phyloP scores from a whole-genome alignment of 2,888 invertebrate genomes.

The Empis stercorea region DNA sequence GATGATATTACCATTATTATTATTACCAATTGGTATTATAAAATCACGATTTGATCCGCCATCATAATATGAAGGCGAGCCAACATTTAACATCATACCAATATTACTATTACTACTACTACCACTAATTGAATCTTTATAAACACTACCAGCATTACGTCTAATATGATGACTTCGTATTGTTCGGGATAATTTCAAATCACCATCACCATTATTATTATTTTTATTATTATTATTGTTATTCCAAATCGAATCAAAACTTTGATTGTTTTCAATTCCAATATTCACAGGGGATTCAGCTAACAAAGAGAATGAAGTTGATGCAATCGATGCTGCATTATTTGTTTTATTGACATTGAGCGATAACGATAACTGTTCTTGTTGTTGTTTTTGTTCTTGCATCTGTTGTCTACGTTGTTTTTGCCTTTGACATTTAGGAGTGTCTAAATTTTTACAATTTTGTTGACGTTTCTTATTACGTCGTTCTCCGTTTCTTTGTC shows the following conservation, averaged over 20 bases:
- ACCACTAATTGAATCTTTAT: constrained; percentile 1
- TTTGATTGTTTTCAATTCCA: neutral
- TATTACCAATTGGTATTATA: constrained; percentile 22
- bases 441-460: constrained; percentile 27
- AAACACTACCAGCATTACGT: constrained; percentile 22
- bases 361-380: constrained; percentile 2
- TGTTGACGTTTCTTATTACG: constrained; percentile 25
- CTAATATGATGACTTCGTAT: constrained; percentile 26
- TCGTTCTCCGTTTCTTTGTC: constrained; percentile 12
- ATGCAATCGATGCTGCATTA: neutral
- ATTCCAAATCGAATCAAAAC: neutral
- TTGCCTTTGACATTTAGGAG: constrained; percentile 29
- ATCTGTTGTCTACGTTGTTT: constrained; percentile 29
- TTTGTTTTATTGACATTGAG: constrained; percentile 4
- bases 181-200: constrained; percentile 23
- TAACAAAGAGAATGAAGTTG: neutral
- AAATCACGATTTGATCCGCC: constrained; percentile 25
- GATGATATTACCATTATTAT: constrained; percentile 15
- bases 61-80: constrained; percentile 15
- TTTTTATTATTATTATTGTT: neutral
- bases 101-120: no score
- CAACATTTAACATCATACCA: neutral
- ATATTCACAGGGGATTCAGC: neutral
- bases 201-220: constrained; percentile 8
- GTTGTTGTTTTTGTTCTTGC: constrained; percentile 12